Base-by-base conservation (phyloP, 2,797 vertebrate genomes). In the Trachurus trachurus region DNA sequence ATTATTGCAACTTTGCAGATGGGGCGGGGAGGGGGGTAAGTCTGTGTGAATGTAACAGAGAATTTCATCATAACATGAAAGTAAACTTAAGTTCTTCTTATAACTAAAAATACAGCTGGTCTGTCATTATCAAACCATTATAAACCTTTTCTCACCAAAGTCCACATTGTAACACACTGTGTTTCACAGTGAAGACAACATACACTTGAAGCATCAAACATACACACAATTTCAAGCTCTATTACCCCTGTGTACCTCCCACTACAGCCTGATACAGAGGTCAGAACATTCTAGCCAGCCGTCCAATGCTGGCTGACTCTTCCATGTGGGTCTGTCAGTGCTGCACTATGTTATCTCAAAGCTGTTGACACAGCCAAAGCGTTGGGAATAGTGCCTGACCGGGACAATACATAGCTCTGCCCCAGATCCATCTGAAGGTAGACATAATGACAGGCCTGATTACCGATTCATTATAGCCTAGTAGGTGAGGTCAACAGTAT, bases 261-360 rank as follows among this genome's bases (percentile, higher is more conserved):
- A 56, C 47, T 58, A 50, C 52, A 75, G 66, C 50, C 66, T 73
- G 57, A 63, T 64, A 71, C 45, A 39, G 40, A 54, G 73, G 76
- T 82, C 68, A 81, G 71, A 69, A 65, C 74, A 82, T 71, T 76
- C 67, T 81, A 71, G 58, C 16, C 13, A 66, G 64, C 72, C 67
- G 75, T 66, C 66, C 63, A 73, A 89, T 86, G 68, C 76, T 70
- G 86, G 78, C 73, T 82, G 39, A 82, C 70, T 82, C 79, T 82
- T 92, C 85, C 81, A 91, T 89, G 79, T 81, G 78, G 84, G 86
- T 87, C 66, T 80, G 80, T 85, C 84, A 78, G 73, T 76, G 71
- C 63, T 59, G 81, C 62, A 79, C 71, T 72, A 60, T 78, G 80
- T 84, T 83, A 89, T 90, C 89, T 75, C 70, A 73, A 78, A 80